Conservation (phyloP, 2,113 vertebrate species). For the Megaceryle torquata region DNA sequence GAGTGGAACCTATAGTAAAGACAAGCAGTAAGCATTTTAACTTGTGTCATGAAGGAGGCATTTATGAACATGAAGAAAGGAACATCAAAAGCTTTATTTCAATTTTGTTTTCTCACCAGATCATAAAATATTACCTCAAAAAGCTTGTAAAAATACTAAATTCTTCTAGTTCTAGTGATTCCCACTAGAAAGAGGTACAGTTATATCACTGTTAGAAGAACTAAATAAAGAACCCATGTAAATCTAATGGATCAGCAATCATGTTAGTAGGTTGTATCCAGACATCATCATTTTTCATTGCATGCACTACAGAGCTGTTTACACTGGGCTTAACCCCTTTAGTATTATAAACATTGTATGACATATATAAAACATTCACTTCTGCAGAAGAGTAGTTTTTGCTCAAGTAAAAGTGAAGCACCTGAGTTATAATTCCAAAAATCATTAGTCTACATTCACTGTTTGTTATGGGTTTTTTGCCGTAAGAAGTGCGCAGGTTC, state of each 20-base stretch:
- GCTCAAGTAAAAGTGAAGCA: not conserved
- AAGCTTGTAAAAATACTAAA: not conserved
- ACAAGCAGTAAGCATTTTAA: not conserved
- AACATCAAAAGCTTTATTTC: not conserved
- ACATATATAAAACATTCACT: not conserved
- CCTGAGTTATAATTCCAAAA: conserved; percentile 1
- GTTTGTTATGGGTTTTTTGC: not conserved
- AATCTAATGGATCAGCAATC: not conserved
- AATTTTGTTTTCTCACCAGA: not conserved
- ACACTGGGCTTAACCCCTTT: not conserved
- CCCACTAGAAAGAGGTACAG: not conserved
- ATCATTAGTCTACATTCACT: not conserved
- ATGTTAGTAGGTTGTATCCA: not conserved
- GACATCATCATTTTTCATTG: not conserved
- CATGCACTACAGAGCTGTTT: not conserved
- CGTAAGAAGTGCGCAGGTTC: not conserved
- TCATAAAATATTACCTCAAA: not conserved
- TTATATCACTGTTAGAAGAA: not conserved
- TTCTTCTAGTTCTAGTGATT: not conserved
- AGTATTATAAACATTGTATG: not conserved
- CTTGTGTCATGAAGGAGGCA: not conserved
- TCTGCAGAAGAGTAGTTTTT: not conserved
- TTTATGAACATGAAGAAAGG: not conserved
- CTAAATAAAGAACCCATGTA: not conserved
- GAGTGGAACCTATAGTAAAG: not conserved